phyloP scores from a whole-genome alignment of 2,113 vertebrate genomes.

The Dromaius novaehollandiae region DNA sequence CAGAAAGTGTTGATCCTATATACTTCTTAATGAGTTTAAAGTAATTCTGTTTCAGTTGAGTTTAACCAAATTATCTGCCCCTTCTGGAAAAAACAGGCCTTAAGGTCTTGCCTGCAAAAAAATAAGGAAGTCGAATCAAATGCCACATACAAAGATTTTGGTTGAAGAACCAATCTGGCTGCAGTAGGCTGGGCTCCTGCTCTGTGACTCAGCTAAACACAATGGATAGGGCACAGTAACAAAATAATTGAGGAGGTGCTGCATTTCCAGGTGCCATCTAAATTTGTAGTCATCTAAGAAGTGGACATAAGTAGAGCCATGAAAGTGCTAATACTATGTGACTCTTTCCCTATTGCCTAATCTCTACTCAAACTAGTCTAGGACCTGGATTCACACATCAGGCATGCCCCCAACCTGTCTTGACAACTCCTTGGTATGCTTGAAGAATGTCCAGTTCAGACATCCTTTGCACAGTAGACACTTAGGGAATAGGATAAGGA shows the following conservation, averaged over 20 bases:
- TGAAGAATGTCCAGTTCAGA: background rate
- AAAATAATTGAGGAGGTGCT: background rate
- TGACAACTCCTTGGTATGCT: rapidly evolving
- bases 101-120: background rate
- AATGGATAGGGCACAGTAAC: background rate
- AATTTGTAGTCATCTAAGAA: background rate
- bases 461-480: too few relatives aligned
- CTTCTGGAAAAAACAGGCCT: background rate
- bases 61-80: background rate
- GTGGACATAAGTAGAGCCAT: background rate
- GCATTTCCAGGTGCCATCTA: background rate
- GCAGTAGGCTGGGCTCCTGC: background rate
- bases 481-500: background rate
- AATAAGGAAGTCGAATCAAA: background rate
- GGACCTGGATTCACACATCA: background rate
- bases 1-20: background rate
- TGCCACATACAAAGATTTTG: background rate
- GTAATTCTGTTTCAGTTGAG: background rate
- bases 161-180: background rate
- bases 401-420: background rate
- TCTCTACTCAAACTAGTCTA: background rate
- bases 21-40: background rate
- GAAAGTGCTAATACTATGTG: background rate
- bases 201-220: background rate
- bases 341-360: background rate